Base-by-base conservation (phyloP, 1,140 invertebrate species). In the Heliothis subflexa region DNA sequence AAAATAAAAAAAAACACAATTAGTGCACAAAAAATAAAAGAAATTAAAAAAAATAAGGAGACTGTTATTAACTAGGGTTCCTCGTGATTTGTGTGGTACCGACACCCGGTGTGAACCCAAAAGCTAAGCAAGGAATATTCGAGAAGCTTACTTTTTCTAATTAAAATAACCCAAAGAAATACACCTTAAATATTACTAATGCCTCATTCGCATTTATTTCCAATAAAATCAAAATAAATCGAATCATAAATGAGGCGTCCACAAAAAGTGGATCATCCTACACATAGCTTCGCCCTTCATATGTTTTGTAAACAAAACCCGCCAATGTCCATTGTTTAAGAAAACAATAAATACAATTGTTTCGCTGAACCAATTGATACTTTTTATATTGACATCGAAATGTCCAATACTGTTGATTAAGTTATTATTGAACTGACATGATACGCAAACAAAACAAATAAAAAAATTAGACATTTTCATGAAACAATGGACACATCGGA, bases 1-100 rank as follows among this genome's bases (percentile, higher is more conserved):
- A 75, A 84, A 84, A 86, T 57, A 89, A 89, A 91, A 84, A 90
- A 89, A 91, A 88, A 86, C 73, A 86, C 68, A 89, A 92, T 92
- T 90, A 92, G 86, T 89, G 81, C 79, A 85, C 80, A 81, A 79
- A 68, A 61, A 75, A 81, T 81, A 85, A 86, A 80, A 66, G 68
- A 81, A 81, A 84, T 47, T 54, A 89, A 88, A 90, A 84, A 85
- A 88, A 88, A 91, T 88, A 86, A 66, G 90, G 89, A 92, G 85
- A 75, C 28, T 66, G 57, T 83, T 80, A 82, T 81, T 80, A 59
- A 87, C 81, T 75, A 64, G 45, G 73, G 79, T 52, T 68, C 57
- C 18, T 64, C 28, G 72, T n/a, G 13, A 12, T 59, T 64, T 25
- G 75, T 61, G 40, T 70, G 11, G 49, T 49, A 50, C 55, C 79